A percentile compares a stretch with the other conserved stretches of the same genome.
Conservation (phyloP, 2,797 vertebrate genomes). For the Spinus olivaceus region DNA sequence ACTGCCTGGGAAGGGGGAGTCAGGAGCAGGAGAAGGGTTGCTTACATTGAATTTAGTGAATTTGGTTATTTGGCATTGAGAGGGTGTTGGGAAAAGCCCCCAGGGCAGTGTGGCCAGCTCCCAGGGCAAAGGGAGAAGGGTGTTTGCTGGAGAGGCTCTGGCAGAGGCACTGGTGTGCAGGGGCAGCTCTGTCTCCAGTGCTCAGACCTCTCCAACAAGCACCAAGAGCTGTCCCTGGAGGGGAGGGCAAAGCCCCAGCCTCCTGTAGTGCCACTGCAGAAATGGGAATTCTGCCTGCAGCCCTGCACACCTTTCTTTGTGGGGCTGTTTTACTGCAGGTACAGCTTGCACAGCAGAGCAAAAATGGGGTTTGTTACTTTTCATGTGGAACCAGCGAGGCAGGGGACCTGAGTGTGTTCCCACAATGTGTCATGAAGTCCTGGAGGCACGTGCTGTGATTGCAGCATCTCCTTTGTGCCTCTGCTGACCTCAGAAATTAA, state of each 20-base stretch:
- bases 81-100: rapidly evolving
- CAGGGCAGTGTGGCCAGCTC: neutral
- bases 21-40: neutral
- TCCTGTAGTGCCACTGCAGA: neutral
- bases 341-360: neutral
- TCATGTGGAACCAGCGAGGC: neutral
- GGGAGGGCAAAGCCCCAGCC: neutral
- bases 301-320: neutral
- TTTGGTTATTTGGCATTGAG: neutral
- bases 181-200: neutral
- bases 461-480: neutral
- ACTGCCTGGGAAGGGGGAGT: neutral
- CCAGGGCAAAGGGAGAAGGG: neutral
- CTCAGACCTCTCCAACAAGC: neutral
- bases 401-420: neutral
- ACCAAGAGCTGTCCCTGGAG: neutral
- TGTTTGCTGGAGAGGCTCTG: neutral
- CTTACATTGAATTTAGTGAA: neutral
- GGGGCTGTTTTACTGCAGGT: neutral
- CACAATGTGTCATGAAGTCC: neutral
- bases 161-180: neutral
- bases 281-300: neutral
- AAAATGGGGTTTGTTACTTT: neutral
- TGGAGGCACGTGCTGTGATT: neutral
- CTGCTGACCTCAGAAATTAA: neutral